Percentiles rank a stretch among this genome's conserved stretches.
These are phyloP conservation scores for Indicator maculatus DNA, from an alignment of 2,113 vertebrate genomes.

Conservation along the genomic window DNA sequence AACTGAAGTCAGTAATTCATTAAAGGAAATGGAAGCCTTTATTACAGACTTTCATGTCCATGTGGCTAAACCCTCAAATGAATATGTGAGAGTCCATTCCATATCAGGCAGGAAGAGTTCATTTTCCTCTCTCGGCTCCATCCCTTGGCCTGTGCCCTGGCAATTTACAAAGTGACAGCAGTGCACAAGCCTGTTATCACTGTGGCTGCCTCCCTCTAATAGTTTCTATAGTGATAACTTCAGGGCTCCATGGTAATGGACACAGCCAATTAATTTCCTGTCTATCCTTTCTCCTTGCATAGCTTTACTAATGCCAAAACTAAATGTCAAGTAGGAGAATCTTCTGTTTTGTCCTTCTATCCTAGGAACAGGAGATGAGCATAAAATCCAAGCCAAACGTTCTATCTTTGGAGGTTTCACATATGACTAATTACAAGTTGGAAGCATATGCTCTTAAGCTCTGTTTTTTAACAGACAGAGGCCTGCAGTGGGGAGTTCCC, in stretches of 20 bases:
- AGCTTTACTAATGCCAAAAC: constrained; percentile 27
- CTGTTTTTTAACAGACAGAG: neutral
- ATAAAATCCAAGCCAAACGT: constrained; percentile 33
- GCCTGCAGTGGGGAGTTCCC: neutral
- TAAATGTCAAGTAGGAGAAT: constrained; percentile 60
- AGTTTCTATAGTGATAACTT: constrained; percentile 47
- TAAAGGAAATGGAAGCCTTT: constrained; percentile 44
- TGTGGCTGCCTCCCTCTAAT: neutral
- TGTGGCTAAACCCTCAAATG: constrained; percentile 10
- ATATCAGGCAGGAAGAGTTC: neutral
- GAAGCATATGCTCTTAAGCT: constrained; percentile 30
- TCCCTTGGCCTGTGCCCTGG: constrained; percentile 21
- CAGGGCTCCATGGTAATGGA: constrained; percentile 32
- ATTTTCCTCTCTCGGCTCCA: neutral
- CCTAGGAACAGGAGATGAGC: constrained; percentile 18
- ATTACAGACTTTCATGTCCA: constrained; percentile 32
- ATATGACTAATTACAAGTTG: constrained; percentile 34
- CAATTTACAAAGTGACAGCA: neutral
- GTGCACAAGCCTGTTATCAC: neutral
- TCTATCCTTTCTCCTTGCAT: constrained; percentile 22
- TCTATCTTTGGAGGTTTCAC: neutral
- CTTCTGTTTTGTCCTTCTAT: constrained; percentile 17
- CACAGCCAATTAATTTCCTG: constrained; percentile 62
- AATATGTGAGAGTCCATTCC: neutral
- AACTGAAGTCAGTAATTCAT: constrained; percentile 36